Base-by-base conservation (phyloP, 2,797 vertebrate species). In the Intellagama lesueurii region DNA sequence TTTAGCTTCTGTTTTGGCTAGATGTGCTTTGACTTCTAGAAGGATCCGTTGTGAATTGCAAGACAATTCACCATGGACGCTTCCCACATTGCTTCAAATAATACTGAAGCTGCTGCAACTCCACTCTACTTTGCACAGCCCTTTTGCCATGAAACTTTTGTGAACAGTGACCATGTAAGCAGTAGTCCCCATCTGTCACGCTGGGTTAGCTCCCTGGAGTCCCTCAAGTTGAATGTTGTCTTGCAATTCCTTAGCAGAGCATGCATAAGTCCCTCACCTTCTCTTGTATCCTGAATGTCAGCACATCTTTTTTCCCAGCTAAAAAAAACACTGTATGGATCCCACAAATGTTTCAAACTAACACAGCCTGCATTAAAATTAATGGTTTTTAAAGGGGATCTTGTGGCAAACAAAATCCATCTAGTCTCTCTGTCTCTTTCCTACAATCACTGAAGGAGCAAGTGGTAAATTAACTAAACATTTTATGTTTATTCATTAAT, bases 341-440 rank as follows among this genome's bases (percentile, higher is more conserved):
- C 85, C 86, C 72, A 89, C 83, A 94, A 94, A 60, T 89, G 40
- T 91, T 93, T 93, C 86, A 89, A 81, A 76, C 47, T 78, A 92
- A 83, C 80, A 73, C 35, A 81, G 32, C 22, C 17, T 80, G n/a
- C 70, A 87, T n/a, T 87, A 72, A 7, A 73, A 52, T 89, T 89
- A 89, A 47, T 52, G 7, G 3, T 70, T 28, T 47, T 89, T 66
- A 86, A 26, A 5, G 60, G 47, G 89, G 88, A 94, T 79, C 8
- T 66, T 3, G 84, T 47, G 81, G 24, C 44, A 91, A 92, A 81
- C 47, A 69, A 85, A 90, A 81, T n/a, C 60, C n/a, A 2, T 81
- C 35, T 22, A 87, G 81, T 79, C 83, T 69, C 73, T 30, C n/a
- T 94, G 30, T 0, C 69, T 93, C 89, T 93, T 85, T 77, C 60